Conservation (phyloP, 2,888 invertebrate genomes). For the Apantesis nais region DNA sequence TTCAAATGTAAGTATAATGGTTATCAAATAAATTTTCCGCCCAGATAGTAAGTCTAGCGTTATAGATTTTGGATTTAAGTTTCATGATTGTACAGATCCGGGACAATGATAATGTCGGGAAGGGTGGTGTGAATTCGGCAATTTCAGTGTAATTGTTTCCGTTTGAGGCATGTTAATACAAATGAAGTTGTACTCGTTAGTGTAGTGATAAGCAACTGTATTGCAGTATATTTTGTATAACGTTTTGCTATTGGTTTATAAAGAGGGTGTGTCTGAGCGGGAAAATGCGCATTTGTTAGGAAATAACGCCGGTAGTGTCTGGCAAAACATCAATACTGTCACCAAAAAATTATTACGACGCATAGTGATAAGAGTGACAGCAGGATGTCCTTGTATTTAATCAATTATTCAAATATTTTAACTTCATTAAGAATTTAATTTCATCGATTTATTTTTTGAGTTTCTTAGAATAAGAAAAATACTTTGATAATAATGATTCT, state of each 20-base stretch:
- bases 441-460: not conserved
- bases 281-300: slow-evolving; percentile 41
- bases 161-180: not conserved
- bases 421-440: not conserved
- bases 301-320: slow-evolving; percentile 28
- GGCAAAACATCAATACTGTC: slow-evolving; percentile 20
- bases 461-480: not conserved
- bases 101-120: slow-evolving; percentile 52
- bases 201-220: slow-evolving; percentile 24
- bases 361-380: slow-evolving; percentile 11
- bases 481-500: not conserved
- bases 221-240: slow-evolving; percentile 24
- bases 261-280: slow-evolving; percentile 44
- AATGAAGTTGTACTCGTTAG: slow-evolving; percentile 6
- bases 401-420: not conserved
- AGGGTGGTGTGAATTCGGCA: slow-evolving; percentile 4
- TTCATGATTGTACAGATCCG: slow-evolving; percentile 63
- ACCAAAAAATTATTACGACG: slow-evolving; percentile 16
- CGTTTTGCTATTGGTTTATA: slow-evolving; percentile 29
- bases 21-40: slow-evolving; percentile 73
- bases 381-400: not conserved
- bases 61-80: slow-evolving; percentile 80
- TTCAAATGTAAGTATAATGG: slow-evolving; percentile 55
- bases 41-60: slow-evolving; percentile 73
- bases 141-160: slow-evolving; percentile 8